Evolutionary conservation across 1,140 invertebrate species (phyloP), one percentile per base, ranked within the genome.

Genomic region (Bursaphelenchus mucronatus): DNA sequence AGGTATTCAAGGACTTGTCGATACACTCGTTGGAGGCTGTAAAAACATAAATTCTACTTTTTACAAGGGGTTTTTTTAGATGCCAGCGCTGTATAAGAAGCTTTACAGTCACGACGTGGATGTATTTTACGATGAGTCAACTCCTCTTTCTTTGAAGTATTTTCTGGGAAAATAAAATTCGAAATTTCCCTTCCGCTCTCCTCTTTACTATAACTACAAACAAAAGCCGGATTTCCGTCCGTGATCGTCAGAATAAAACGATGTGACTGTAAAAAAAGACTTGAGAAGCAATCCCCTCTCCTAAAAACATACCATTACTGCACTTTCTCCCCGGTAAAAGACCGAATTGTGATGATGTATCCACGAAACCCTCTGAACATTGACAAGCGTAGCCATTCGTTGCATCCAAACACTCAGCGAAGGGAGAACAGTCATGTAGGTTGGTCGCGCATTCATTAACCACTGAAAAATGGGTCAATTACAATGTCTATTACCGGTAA

Each of bases 361-460:
- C 82, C 39, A 72, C 57, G 67, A 65, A 84, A 11, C 82, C 83
- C 47, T 76, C 69, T 11, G 74, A 72, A 64, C 83, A 84, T 15
- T 74, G 57, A 68, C 83, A 84, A 8, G 75, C 69, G 66, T 73
- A 83, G 8, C 71, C 61, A 44, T 82, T 81, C 13, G 70, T 73
- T 40, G 74, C 66, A 64, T 84, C 83, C 43, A 78, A 68, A 66
- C 83, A 84, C 9, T 68, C 56, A 15, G 83, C 82, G 65, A 81
- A 76, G 7, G 69, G 73, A 43, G 80, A 71, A 68, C 82, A 83
- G 46, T 75, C 64, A 63, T 80, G 69, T 8, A 67, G 55, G 45
- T 68, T 66, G 9, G 68, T 66, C 10, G 78, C 75, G 53, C 79
- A 81, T 62, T 81, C 79, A 61, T 81, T 82, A n/a, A 81, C 63